Conservation (phyloP, 2,113 vertebrate species). For the Triplophysa tibetana region DNA sequence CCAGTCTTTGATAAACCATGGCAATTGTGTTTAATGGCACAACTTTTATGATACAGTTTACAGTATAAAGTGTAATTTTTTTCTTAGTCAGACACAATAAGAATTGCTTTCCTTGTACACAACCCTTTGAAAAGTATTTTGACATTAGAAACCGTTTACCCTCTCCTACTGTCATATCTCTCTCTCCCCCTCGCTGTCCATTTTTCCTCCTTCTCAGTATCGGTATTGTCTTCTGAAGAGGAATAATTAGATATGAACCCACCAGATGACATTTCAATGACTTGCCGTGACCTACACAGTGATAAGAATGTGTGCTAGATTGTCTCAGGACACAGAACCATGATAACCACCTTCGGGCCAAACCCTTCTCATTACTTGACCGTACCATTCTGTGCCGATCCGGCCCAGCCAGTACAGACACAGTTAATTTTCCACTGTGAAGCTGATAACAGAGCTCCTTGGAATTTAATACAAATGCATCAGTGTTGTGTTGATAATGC, state of each 20-base stretch:
- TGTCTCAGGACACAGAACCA: neutral
- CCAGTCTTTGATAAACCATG: no score
- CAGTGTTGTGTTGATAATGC: no score
- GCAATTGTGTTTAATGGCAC: neutral
- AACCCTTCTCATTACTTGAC: no score
- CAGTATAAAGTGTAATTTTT: no score
- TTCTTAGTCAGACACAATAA: neutral
- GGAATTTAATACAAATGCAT: no score
- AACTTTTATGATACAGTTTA: no score
- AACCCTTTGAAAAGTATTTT: no score
- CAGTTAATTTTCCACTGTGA: no score
- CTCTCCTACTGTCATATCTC: neutral
- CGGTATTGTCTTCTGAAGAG: conserved; percentile 14
- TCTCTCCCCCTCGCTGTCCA: neutral
- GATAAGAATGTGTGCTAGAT: neutral
- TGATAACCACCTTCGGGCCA: neutral
- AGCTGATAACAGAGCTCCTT: no score
- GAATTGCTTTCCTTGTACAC: neutral
- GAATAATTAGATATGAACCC: conserved; percentile 26
- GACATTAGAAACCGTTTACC: neutral
- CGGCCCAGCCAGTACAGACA: no score
- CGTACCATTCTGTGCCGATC: no score
- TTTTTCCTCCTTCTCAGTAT: conserved; percentile 5
- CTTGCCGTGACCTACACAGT: neutral
- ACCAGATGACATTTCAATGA: conserved; percentile 25